Evolutionary conservation across 2,888 invertebrate species (phyloP), one percentile per base, ranked within the genome.

Genomic region (Ochropacha duplaris): DNA sequence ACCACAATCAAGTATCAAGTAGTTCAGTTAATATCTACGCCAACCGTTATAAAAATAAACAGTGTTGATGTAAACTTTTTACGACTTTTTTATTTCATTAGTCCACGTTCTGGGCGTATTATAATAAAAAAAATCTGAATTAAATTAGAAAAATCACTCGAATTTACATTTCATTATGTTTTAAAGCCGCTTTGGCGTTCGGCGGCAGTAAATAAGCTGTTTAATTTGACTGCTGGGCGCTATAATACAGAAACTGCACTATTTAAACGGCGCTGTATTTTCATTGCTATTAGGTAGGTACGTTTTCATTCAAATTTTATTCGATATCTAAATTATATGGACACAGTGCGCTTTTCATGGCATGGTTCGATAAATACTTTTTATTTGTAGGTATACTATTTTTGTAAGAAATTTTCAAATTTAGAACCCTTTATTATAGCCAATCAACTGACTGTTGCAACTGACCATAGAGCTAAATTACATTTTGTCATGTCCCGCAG

Each of bases 101-200:
- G 31, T 52, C 22, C 31, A 26, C 19, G 11, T 19, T 44, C 44
- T 44, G 44, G 8, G 8, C 19, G 19, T 44, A 16, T 31, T 12
- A 31, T 44, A 44, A 44, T 44, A 44, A 44, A 44, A 44, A 52
- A 52, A 31, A 31, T 19, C 28, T 11, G 11, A 52, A 52, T 52
- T 31, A 52, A 52, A 52, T 56, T 50, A 22, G 22, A 19, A 59
- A 50, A 49, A 8, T 54, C 28, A 54, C 39, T 56, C n/a, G 26
- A 54, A 59, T 52, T 34, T 58, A 51, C 54, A 57, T 56, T 54
- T 57, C 28, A 58, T 54, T 55, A 55, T 39, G 44, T 44, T 56
- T 55, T 55, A 56, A 22, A 28, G 39, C 36, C 52, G 28, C 12
- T 54, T 55, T 28, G 22, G 51, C 55, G 31, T 55, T 49, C 31